A percentile compares a stretch with the other conserved stretches of the same genome.
Conservation (phyloP, 2,888 invertebrate species). For the Drosophila emarginata region DNA sequence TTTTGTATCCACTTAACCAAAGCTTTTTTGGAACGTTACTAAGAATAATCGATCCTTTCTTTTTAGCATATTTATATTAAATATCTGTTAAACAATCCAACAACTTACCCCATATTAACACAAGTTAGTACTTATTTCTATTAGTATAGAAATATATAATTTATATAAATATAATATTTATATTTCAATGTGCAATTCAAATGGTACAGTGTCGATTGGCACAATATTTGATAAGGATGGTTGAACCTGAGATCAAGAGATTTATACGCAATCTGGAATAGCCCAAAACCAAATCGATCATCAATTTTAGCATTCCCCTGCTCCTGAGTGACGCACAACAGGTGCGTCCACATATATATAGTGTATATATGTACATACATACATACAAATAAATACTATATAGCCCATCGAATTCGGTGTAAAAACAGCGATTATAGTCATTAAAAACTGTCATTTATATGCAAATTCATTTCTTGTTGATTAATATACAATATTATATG, state of each 20-base stretch:
- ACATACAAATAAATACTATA: background rate
- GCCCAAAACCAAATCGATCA: background rate
- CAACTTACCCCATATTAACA: too few relatives aligned
- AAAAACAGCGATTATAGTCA: background rate
- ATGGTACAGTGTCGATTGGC: background rate
- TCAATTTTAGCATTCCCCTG: background rate
- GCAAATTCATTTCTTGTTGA: slow-evolving; percentile 2
- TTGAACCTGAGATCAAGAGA: background rate
- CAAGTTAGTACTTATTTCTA: too few relatives aligned
- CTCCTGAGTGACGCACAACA: background rate
- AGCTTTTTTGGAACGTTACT: background rate
- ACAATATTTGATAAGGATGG: background rate
- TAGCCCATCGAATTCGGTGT: background rate
- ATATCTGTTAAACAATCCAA: too few relatives aligned
- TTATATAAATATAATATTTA: background rate
- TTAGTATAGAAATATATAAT: too few relatives aligned
- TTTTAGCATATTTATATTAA: too few relatives aligned
- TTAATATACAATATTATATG: background rate
- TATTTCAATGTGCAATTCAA: background rate
- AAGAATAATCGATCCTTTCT: background rate
- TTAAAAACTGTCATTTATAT: background rate
- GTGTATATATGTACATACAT: background rate
- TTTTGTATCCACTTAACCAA: background rate
- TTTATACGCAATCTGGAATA: background rate
- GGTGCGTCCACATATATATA: too few relatives aligned